Conservation (phyloP, 2,888 invertebrate genomes). For the Hydroisotoma schaefferi region DNA sequence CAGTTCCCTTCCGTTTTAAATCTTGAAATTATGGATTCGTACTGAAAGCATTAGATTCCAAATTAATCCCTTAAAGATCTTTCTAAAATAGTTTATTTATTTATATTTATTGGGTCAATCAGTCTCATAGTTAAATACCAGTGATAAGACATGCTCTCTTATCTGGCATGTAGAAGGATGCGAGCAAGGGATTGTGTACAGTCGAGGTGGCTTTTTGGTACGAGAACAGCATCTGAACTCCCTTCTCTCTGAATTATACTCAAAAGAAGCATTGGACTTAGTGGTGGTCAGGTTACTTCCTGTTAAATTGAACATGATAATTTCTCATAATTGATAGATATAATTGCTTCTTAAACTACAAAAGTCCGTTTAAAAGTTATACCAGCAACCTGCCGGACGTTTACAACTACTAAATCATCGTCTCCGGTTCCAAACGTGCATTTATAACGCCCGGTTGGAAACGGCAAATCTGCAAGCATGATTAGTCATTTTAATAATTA, state of each 20-base stretch:
- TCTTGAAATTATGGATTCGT: background rate
- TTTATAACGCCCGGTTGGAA: constrained; percentile 33
- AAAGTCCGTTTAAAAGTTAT: background rate
- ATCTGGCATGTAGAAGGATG: constrained; percentile 38
- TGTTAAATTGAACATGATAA: background rate
- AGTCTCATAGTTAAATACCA: background rate
- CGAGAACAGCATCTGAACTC: constrained; percentile 41
- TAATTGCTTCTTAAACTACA: background rate
- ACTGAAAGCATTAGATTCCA: constrained; percentile 2
- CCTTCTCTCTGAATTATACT: constrained; percentile 30
- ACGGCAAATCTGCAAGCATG: constrained; percentile 27
- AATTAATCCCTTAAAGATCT: background rate
- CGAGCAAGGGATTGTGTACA: constrained; percentile 36
- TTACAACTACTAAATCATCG: constrained; percentile 24
- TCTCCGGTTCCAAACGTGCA: constrained; percentile 21
- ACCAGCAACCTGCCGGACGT: constrained; percentile 19
- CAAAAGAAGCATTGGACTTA: constrained; percentile 17
- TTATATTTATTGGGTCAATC: background rate
- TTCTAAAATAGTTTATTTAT: background rate
- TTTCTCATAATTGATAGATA: background rate
- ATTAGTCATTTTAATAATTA: no score
- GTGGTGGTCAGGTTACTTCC: background rate
- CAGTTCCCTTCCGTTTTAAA: constrained; percentile 10
- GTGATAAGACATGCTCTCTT: constrained; percentile 20
- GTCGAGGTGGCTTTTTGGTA: constrained; percentile 37